Base-by-base conservation (phyloP, 2,888 invertebrate genomes). In the Carabus problematicus region DNA sequence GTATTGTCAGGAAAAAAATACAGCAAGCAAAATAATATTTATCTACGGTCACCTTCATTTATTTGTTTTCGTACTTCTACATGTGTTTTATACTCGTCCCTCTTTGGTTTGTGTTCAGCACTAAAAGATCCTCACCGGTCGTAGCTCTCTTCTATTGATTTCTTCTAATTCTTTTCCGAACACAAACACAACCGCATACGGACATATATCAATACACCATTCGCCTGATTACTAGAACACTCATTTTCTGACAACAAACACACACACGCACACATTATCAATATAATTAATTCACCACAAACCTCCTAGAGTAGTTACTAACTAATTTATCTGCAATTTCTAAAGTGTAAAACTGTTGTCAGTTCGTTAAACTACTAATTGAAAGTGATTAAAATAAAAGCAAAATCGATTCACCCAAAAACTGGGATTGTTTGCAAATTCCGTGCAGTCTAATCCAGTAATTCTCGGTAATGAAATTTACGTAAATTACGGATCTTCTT, bases 391-490 rank as follows among this genome's bases (percentile, higher is more conserved):
- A 43, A 55, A 45, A 64, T 64, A 64, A 64, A 64, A 54, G 64
- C 55, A 54, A 64, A 64, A 64, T 64, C 55, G 55, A 64, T 64
- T 64, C 42, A 16, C 29, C n/a, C 43, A 43, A 14, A 64, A 54
- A 18, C 41, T 54, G 52, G 41, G 55, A 54, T 42, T 61, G 61
- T 61, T 61, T 61, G 61, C 39, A 12, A 12, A 61, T 19, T 42
- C 61, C 18, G 39, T 64, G 64, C 64, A 54, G 41, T 55, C 42
- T 64, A 64, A 52, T 64, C 45, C 42, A 55, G 55, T 64, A 54
- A 55, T 64, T 63, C 55, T 54, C 64, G 14, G 19, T 64, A 64
- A 64, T 64, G 64, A 64, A 64, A 54, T 64, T 54, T 55, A 55
- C 64, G 64, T 64, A 64, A 64, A 64, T 64, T 64, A 64, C 54